Percentiles rank a stretch among this genome's conserved stretches.
These are phyloP conservation scores for Cassiopea xamachana DNA, from an alignment of 30 jellyfish, hydroid and myxozoan species.

Conservation along the genomic window DNA sequence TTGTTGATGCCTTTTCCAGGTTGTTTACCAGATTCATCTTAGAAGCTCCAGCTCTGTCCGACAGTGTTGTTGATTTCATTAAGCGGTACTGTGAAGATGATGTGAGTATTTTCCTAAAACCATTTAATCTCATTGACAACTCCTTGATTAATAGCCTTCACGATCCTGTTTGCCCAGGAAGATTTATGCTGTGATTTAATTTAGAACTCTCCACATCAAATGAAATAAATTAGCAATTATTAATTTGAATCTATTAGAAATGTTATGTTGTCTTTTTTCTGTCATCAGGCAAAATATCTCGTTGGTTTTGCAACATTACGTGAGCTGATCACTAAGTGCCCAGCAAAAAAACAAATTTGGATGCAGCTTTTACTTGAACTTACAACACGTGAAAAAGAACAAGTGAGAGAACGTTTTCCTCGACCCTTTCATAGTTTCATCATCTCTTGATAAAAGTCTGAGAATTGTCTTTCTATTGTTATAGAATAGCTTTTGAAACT, in stretches of 20 bases:
- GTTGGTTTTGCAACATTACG: conserved; percentile 99
- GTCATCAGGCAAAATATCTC: conserved; percentile 80
- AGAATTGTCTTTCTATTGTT: no score
- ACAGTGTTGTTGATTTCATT: conserved; percentile 74
- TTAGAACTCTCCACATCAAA: no score
- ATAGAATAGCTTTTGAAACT: no score
- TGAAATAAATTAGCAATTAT: no score
- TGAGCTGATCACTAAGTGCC: conserved; percentile 93
- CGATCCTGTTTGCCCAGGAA: no score
- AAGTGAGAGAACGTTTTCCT: no score
- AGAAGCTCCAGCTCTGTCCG: conserved; percentile 97
- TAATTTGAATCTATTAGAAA: not conserved
- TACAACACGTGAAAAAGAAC: conserved; percentile 97
- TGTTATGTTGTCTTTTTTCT: not conserved
- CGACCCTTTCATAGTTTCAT: no score
- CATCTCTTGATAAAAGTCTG: no score
- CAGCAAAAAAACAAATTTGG: conserved; percentile 90
- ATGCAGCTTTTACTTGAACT: conserved; percentile 92
- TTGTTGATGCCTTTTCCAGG: no score
- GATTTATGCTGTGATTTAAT: no score
- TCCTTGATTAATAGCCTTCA: no score
- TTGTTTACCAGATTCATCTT: conserved; percentile 85
- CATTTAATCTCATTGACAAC: not conserved
- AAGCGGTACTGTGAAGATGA: conserved; percentile 91
- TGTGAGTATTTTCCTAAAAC: conserved; percentile 58